Conservation (phyloP, 2,113 vertebrate genomes). For the Trochalopteron elliotii region DNA sequence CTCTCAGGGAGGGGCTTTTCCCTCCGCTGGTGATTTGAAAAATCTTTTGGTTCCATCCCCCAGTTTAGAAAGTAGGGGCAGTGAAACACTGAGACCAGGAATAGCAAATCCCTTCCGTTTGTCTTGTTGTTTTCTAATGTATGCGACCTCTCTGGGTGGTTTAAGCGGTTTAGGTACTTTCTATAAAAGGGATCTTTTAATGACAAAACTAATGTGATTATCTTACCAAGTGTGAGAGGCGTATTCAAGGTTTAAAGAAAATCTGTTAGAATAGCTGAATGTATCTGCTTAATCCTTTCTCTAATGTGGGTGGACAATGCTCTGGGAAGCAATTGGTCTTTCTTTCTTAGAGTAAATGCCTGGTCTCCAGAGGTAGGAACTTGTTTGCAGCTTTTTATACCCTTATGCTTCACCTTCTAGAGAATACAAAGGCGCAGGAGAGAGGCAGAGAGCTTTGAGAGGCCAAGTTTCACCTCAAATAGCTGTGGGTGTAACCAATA, state of each 20-base stretch:
- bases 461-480: constrained; percentile 43
- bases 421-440: constrained; percentile 79
- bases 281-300: constrained; percentile 97
- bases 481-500: constrained; percentile 55
- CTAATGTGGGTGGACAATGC: constrained; percentile 94
- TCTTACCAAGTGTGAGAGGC: constrained; percentile 93
- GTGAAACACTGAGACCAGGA: constrained; percentile 70
- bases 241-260: constrained; percentile 94
- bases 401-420: constrained; percentile 82
- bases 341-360: constrained; percentile 86
- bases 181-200: constrained; percentile 93
- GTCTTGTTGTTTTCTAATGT: constrained; percentile 84
- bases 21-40: constrained; percentile 29
- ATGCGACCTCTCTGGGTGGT: constrained; percentile 95
- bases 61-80: constrained; percentile 39
- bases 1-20: neutral
- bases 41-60: constrained; percentile 50
- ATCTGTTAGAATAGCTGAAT: constrained; percentile 99
- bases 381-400: constrained; percentile 86
- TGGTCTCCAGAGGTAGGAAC: constrained; percentile 84
- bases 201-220: constrained; percentile 99
- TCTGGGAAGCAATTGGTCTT: constrained; percentile 83
- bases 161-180: constrained; percentile 95
- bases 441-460: constrained; percentile 57
- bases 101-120: constrained; percentile 83